These are phyloP conservation scores for Limonius californicus DNA, from an alignment of 1,140 invertebrate species.

Conservation along the genomic window DNA sequence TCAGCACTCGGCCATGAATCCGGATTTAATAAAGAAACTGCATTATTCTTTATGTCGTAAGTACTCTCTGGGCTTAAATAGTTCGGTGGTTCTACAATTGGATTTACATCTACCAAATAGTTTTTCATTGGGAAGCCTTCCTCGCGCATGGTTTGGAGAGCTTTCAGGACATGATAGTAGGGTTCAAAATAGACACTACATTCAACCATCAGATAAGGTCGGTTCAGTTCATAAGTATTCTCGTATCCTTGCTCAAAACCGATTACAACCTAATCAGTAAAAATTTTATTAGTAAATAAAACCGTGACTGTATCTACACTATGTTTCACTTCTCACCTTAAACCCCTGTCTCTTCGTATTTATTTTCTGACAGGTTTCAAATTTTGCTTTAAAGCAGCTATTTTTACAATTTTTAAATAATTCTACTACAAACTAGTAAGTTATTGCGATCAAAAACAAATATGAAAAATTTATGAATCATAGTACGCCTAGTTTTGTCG, in stretches of 20 bases:
- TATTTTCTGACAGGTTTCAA: too few species aligned
- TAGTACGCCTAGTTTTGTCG: too few species aligned
- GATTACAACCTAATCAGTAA: slow-evolving; percentile 48
- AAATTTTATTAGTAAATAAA: not conserved
- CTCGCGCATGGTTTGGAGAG: slow-evolving; percentile 53
- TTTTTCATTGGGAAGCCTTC: slow-evolving; percentile 59
- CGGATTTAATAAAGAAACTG: not conserved
- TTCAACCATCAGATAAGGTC: slow-evolving; percentile 59
- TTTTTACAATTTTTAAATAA: too few species aligned
- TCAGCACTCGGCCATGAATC: slow-evolving; percentile 45
- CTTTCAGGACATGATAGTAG: slow-evolving; percentile 60
- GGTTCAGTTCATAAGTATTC: slow-evolving; percentile 43
- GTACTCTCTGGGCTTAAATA: slow-evolving; percentile 25
- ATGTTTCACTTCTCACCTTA: too few species aligned
- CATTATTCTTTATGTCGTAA: not conserved
- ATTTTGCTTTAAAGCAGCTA: too few species aligned
- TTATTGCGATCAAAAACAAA: too few species aligned
- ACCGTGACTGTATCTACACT: too few species aligned
- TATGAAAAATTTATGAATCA: too few species aligned
- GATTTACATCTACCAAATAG: slow-evolving; percentile 54
- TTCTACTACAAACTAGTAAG: too few species aligned
- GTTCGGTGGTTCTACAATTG: slow-evolving; percentile 23
- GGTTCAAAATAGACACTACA: slow-evolving; percentile 66
- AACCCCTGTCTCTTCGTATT: too few species aligned
- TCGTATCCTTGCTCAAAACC: slow-evolving; percentile 41